Base-by-base conservation (phyloP, 1,140 invertebrate species). In the Prorops nasuta region DNA sequence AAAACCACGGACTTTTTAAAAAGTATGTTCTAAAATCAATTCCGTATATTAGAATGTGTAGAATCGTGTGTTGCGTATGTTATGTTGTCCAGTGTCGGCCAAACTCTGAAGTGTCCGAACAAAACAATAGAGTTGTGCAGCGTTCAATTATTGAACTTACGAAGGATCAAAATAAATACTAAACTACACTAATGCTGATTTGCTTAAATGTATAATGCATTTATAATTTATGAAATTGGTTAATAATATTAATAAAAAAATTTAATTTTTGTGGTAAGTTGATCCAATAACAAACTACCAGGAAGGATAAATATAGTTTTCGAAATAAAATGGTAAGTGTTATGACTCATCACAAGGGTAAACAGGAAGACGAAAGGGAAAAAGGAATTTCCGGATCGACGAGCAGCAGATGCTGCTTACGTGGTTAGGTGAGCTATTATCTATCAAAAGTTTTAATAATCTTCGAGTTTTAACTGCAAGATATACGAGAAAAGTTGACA, bases 371-470 rank as follows among this genome's bases (percentile, higher is more conserved):
- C 24, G 24, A 10, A 28, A 28, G 17, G 2, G 19, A 17, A 17
- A 14, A 34, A 10, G 31, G 38, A 39, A 57, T 42, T 68, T 69
- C 63, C 60, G 56, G 44, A 56, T 63, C 39, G 40, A 21, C 38
- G 45, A 38, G 44, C 47, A 56, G 54, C 56, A 58, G 39, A 48
- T 64, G 60, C 53, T 59, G 63, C 58, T 51, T 21, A 51, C 19
- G 52, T 56, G 56, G 54, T 67, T 67, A 69, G 66, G 67, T 69
- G 59, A 69, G 61, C 24, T 38, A 58, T 50, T 40, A 39, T 51
- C 54, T 48, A 24, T 22, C 20, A 51, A 41, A 49, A 55, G 45
- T 44, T 54, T 48, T 17, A 38, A 18, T 32, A 51, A 32, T 47
- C 45, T 44, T 57, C n/a, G 42, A 15, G 28, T 35, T 44, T 35